These are phyloP conservation scores for Drosophila subpulchrella DNA, from an alignment of 1,140 invertebrate genomes.

Conservation along the genomic window DNA sequence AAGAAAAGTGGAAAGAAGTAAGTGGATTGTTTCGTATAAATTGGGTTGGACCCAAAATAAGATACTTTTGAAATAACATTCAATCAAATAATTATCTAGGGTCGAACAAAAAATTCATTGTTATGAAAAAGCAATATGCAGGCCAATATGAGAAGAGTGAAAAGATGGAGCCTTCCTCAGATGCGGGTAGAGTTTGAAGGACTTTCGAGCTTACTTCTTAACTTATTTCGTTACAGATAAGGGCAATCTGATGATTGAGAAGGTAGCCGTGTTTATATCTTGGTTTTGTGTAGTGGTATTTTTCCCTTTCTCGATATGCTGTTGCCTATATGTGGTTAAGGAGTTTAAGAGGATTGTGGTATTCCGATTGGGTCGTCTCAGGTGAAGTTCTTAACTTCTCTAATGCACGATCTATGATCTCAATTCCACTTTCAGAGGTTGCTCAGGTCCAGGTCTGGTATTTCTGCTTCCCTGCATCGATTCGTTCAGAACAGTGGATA, in stretches of 20 bases:
- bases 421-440: conserved; percentile 4
- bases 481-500: conserved; percentile 88
- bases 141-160: neutral
- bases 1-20: neutral
- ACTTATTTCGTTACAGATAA: neutral
- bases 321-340: conserved; percentile 88
- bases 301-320: conserved; percentile 92
- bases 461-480: conserved; percentile 92
- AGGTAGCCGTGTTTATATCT: conserved; percentile 91
- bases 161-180: neutral
- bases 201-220: too few relatives aligned
- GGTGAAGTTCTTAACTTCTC: conserved; percentile 75
- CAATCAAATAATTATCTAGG: neutral
- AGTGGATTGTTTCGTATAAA: conserved; percentile 8
- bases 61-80: conserved; percentile 20
- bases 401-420: too few relatives aligned
- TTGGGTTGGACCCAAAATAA: neutral
- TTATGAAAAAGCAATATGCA: neutral
- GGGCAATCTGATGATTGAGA: conserved; percentile 85
- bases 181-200: neutral
- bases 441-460: conserved; percentile 85
- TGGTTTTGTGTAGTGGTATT: conserved; percentile 90
- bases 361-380: conserved; percentile 92
- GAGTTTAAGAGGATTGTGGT: conserved; percentile 95
- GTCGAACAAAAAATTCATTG: conserved; percentile 7